A percentile compares a stretch with the other conserved stretches of the same genome.
Conservation (phyloP, 1,140 invertebrate species). For the Zaprionus inermis region DNA sequence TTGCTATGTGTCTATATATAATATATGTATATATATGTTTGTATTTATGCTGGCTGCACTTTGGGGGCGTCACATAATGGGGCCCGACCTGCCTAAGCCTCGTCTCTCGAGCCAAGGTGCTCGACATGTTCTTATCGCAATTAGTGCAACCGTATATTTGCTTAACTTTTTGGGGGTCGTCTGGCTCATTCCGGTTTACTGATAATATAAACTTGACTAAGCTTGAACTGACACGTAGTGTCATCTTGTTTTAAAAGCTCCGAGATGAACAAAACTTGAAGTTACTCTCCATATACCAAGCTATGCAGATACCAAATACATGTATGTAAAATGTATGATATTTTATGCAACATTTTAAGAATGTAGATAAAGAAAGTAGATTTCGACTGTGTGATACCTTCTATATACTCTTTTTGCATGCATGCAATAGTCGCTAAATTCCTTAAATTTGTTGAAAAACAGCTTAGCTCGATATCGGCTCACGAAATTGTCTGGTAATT, state of each 20-base stretch:
- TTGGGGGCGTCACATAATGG: conserved; percentile 5
- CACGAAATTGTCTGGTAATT: conserved; percentile 1
- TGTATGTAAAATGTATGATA: not conserved
- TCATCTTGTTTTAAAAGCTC: not conserved
- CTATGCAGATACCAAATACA: not conserved
- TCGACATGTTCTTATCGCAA: conserved; percentile 30
- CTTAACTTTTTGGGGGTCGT: conserved; percentile 11
- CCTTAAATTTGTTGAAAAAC: not conserved
- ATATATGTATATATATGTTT: not conserved
- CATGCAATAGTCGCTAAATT: not conserved
- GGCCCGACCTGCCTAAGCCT: not conserved
- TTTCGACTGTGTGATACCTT: not conserved
- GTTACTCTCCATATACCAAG: not conserved
- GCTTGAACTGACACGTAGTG: conserved; percentile 3
- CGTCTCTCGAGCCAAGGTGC: conserved; percentile 39
- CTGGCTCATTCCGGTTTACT: conserved; percentile 5
- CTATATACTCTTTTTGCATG: not conserved
- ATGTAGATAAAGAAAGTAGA: not conserved
- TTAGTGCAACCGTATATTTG: conserved; percentile 35
- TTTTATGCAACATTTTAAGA: too few relatives aligned
- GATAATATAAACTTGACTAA: conserved; percentile 4
- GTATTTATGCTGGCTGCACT: not conserved
- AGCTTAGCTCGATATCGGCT: not conserved
- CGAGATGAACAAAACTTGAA: not conserved
- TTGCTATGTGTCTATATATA: not conserved